These are phyloP conservation scores for Spheniscus mendiculus DNA, from an alignment of 2,113 vertebrate genomes.

Conservation along the genomic window DNA sequence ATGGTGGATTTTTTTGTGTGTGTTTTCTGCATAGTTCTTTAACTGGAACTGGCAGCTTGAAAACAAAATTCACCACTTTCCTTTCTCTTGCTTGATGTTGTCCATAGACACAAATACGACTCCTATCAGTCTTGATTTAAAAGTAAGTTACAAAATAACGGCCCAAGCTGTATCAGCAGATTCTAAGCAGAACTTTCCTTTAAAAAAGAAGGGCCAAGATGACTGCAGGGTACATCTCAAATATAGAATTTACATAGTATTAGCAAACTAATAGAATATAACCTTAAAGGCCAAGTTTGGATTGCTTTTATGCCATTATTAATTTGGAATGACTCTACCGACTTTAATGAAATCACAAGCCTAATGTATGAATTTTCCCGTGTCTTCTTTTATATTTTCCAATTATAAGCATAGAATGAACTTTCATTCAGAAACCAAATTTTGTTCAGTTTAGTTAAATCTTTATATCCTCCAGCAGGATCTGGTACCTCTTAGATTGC, in stretches of 20 bases:
- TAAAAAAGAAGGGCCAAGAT: background rate
- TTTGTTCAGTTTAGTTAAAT: conserved; percentile 13
- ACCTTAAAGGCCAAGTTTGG: background rate
- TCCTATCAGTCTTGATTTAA: background rate
- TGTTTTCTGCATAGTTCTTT: background rate
- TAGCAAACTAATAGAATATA: conserved; percentile 17
- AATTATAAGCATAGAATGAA: background rate
- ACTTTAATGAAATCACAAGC: background rate
- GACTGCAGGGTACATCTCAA: background rate
- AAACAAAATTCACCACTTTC: background rate
- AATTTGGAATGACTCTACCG: background rate
- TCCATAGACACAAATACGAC: background rate
- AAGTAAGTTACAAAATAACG: background rate
- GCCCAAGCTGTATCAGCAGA: background rate
- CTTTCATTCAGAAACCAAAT: conserved; percentile 26
- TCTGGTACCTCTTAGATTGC: background rate
- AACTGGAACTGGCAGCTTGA: background rate
- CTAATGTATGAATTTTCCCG: background rate
- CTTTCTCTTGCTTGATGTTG: background rate
- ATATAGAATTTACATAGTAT: background rate
- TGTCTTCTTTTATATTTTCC: background rate
- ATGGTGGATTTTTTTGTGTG: background rate
- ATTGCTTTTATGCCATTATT: conserved; percentile 1
- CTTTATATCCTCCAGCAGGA: background rate
- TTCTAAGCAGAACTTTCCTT: background rate